Evolutionary conservation across 2,113 vertebrate genomes (phyloP).

Genomic region (Lepus timidus): DNA sequence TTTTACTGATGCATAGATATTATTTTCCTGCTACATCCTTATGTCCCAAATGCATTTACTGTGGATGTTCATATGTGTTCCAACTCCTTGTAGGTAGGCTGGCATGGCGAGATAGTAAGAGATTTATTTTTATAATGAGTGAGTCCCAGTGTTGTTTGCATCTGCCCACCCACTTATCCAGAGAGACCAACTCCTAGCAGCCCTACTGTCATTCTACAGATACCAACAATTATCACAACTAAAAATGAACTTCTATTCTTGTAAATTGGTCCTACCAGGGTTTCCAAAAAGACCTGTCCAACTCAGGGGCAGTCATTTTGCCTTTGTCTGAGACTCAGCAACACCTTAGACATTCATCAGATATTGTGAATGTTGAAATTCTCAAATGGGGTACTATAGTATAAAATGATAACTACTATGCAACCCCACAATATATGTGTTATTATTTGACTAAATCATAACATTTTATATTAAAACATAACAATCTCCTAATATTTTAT

Average conservation of each 20-base stretch:
- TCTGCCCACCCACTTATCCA: neutral
- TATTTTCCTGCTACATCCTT: neutral
- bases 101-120: neutral
- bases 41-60: too few relatives aligned
- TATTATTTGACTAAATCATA: neutral
- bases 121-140: neutral
- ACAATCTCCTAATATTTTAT: neutral
- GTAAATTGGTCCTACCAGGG: neutral
- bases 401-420: neutral
- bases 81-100: too few relatives aligned
- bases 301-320: neutral
- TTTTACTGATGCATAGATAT: neutral
- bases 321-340: neutral
- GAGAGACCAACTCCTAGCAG: neutral
- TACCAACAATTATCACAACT: neutral
- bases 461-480: neutral
- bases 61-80: neutral
- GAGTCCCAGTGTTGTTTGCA: neutral
- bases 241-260: neutral
- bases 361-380: neutral
- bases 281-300: neutral
- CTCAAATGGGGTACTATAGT: neutral
- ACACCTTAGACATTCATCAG: neutral
- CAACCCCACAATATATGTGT: neutral
- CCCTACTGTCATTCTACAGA: neutral